Percentiles rank a stretch among this genome's conserved stretches.
phyloP scores from a whole-genome alignment of 2,888 invertebrate species.

The Gryllus longicercus region DNA sequence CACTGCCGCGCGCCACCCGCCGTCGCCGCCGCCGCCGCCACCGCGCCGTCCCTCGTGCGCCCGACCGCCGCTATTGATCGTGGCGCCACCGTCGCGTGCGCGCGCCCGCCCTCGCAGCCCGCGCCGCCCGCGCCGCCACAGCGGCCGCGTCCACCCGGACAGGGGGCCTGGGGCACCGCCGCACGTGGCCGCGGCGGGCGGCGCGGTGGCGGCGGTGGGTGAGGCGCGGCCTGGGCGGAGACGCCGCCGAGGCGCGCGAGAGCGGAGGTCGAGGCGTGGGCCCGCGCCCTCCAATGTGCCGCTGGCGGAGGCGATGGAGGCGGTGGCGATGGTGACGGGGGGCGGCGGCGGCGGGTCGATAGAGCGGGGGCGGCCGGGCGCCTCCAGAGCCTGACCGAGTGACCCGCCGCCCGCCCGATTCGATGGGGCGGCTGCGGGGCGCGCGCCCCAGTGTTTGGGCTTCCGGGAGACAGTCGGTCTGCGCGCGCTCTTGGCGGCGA shows the following conservation, averaged over 20 bases:
- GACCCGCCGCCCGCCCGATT: background rate
- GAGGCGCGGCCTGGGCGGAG: background rate
- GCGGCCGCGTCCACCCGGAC: background rate
- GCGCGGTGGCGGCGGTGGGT: background rate
- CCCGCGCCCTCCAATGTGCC: background rate
- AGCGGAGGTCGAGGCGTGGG: background rate
- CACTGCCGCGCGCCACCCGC: background rate
- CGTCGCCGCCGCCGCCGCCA: background rate
- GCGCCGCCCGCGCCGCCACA: background rate
- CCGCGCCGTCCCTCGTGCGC: background rate
- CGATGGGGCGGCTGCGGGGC: no score
- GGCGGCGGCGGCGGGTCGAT: background rate
- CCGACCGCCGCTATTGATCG: background rate
- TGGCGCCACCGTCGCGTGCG: slow-evolving; percentile 4
- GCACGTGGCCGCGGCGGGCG: background rate
- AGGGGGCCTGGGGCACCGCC: background rate
- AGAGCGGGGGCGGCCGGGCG: slow-evolving; percentile 5
- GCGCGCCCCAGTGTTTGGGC: background rate
- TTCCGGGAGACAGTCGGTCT: background rate
- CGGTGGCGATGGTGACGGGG: background rate
- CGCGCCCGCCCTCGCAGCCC: background rate
- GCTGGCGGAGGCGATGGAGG: background rate
- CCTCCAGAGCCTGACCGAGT: background rate
- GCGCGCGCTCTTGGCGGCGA: no score
- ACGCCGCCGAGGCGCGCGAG: background rate